Base-by-base conservation (phyloP, 2,113 vertebrate species). In the Pampusana beccarii region DNA sequence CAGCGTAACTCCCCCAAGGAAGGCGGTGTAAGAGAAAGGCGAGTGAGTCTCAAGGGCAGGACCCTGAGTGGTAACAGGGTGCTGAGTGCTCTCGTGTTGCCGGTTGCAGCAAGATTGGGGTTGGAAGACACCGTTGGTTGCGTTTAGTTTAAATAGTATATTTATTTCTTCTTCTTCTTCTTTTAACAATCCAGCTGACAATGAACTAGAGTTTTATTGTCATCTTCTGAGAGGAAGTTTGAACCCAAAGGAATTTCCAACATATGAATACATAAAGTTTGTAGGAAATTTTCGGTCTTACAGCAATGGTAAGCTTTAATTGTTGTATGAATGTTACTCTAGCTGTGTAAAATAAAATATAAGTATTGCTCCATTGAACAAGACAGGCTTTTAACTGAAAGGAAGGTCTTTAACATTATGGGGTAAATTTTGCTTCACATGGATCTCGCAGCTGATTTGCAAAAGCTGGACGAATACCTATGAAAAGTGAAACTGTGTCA, bases 251-350 rank as follows among this genome's bases (percentile, higher is more conserved):
- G 98, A 98, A 97, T 98, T 98, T 97, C 98, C 98, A 97, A 98
- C 98, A 79, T 98, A 98, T 85, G 98, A 98, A 98, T 98, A 98
- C 97, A 98, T 98, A 97, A 98, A 98, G 98, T 98, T 98, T 95
- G 98, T 98, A 96, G 98, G 98, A 97, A 98, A 98, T 97, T 98
- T 98, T 98, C 97, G 97, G 92, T 98, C 98, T 94, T 98, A 98
- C 98, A 98, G 97, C 97, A 98, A 98, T 97, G 98, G 98, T 98
- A 98, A 98, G 98, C 95, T 92, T 96, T 94, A 95, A 97, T 95
- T 85, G 80, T 97, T 97, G 56, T 94, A 67, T 93, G 87, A 95
- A 95, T 96, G 86, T 51, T 29, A 36, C 53, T 46, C 94, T 96
- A 92, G 97, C 88, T 95, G 77, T 96, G 95, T 86, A 96, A 77